phyloP scores from a whole-genome alignment of 2,797 vertebrate genomes.

The Dendrocincla fuliginosa region DNA sequence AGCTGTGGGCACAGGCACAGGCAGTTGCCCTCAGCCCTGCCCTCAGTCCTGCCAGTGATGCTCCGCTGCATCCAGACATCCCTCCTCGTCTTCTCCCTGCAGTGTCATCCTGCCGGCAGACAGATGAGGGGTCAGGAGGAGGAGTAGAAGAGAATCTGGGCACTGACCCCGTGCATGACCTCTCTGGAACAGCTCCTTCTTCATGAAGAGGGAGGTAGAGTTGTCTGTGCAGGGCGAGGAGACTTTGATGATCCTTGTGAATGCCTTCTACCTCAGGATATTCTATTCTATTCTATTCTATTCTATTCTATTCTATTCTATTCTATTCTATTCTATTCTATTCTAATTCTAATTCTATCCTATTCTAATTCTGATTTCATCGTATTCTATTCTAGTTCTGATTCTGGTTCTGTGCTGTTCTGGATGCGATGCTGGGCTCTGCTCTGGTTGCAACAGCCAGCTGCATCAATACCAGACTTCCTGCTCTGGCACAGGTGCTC shows the following conservation, averaged over 20 bases:
- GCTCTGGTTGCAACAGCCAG: neutral
- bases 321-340: neutral
- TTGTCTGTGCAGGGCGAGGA: neutral
- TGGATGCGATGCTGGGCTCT: neutral
- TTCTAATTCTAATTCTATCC: neutral
- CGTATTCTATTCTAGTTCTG: neutral
- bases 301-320: neutral
- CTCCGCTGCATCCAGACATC: neutral
- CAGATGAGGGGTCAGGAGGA: rapidly evolving
- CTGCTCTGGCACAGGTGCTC: neutral
- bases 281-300: neutral
- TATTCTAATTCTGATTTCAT: neutral
- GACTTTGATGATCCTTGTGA: neutral
- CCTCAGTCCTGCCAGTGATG: neutral
- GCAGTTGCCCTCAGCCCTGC: neutral
- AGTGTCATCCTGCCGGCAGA: rapidly evolving
- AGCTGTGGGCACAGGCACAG: neutral
- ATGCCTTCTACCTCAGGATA: neutral
- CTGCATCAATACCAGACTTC: neutral
- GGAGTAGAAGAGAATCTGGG: neutral
- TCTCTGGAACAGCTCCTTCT: neutral
- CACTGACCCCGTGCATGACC: neutral
- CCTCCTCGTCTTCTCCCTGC: neutral
- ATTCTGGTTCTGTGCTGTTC: neutral
- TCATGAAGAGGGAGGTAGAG: neutral